A percentile compares a stretch with the other conserved stretches of the same genome.
Conservation (phyloP, 2,113 vertebrate species). For the Sialia sialis region DNA sequence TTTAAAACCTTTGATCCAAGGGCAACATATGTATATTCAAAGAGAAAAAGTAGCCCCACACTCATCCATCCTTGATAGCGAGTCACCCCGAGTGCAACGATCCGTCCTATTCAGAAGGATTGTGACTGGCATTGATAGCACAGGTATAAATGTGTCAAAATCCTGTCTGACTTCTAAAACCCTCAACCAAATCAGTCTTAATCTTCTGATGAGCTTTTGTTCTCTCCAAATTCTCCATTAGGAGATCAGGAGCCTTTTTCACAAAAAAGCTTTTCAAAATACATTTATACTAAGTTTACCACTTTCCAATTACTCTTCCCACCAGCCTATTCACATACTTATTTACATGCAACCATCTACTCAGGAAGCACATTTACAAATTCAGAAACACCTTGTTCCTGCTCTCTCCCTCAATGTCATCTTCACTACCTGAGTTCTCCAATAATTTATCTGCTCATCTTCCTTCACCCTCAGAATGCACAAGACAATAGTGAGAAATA, state of each 20-base stretch:
- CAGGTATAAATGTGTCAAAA: neutral
- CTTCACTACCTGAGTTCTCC: neutral
- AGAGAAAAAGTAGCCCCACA: neutral
- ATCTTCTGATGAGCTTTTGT: neutral
- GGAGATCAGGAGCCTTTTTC: neutral
- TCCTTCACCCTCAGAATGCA: neutral
- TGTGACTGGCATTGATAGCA: neutral
- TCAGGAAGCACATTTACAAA: neutral
- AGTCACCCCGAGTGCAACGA: neutral
- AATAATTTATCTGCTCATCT: neutral
- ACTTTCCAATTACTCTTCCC: neutral
- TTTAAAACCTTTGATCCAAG: neutral
- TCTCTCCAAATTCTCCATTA: neutral
- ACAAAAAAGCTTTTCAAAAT: neutral
- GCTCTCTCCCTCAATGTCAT: neutral
- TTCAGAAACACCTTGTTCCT: neutral
- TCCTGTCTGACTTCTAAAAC: neutral
- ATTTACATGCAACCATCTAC: neutral
- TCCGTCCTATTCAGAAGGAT: accelerated
- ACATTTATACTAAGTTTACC: neutral
- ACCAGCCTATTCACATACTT: neutral
- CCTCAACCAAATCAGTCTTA: neutral
- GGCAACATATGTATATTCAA: no score
- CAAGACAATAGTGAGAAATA: neutral
- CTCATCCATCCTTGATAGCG: neutral